Conservation (phyloP, 2,888 invertebrate genomes). For the Agrotis clavis region DNA sequence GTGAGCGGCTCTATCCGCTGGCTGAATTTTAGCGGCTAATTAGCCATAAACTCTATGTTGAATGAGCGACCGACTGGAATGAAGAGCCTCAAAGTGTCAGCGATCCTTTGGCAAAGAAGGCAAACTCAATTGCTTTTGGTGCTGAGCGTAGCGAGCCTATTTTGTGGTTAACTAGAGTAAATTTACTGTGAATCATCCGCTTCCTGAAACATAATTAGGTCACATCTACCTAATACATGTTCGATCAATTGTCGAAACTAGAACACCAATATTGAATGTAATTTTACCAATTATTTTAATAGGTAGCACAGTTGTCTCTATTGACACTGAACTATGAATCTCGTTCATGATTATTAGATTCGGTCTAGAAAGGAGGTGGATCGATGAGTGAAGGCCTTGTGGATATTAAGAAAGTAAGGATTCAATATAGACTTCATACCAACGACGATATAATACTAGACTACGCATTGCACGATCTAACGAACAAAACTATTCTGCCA, state of each 20-base stretch:
- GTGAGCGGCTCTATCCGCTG: not conserved
- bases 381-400: conserved; percentile 22
- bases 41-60: not conserved
- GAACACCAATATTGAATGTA: conserved; percentile 41
- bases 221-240: conserved; percentile 11
- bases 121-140: not conserved
- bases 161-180: not conserved
- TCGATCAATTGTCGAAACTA: conserved; percentile 54
- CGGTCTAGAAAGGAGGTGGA: conserved; percentile 19
- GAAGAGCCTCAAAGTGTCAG: not conserved
- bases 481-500: too few relatives aligned
- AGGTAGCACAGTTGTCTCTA: conserved; percentile 6
- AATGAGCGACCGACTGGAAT: not conserved
- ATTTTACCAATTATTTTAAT: conserved; percentile 47
- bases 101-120: not conserved
- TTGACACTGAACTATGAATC: conserved; percentile 21
- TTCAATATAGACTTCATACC: conserved; percentile 16
- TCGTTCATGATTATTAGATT: conserved; percentile 36
- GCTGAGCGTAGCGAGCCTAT: not conserved
- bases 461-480: too few relatives aligned
- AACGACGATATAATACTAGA: too few relatives aligned
- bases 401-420: conserved; percentile 18
- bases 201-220: not conserved
- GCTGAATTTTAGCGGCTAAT: not conserved
- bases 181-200: not conserved